Conservation (phyloP, 1,140 invertebrate genomes). For the Cylas formicarius region DNA sequence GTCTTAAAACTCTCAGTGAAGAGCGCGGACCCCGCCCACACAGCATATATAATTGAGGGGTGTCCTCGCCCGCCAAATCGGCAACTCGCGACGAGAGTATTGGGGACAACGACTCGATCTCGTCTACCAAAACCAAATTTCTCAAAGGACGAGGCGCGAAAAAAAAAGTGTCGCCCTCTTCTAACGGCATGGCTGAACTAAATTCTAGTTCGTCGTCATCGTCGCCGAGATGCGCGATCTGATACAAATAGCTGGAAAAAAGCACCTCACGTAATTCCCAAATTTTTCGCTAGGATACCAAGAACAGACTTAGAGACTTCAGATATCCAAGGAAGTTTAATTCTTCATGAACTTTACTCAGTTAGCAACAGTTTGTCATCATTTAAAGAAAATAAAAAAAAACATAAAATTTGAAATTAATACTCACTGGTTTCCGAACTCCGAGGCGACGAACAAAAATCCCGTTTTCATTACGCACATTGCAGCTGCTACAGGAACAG, state of each 20-base stretch:
- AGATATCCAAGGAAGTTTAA: conserved; percentile 12
- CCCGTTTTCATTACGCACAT: conserved; percentile 99
- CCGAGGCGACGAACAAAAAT: conserved; percentile 96
- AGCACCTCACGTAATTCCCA: not conserved
- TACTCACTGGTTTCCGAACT: conserved; percentile 99
- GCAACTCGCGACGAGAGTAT: conserved; percentile 80
- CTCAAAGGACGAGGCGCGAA: conserved; percentile 90
- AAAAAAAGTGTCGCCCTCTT: conserved; percentile 99
- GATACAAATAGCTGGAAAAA: conserved; percentile 81
- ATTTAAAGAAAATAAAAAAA: conserved; percentile 7
- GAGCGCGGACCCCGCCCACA: conserved; percentile 94
- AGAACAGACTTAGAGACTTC: conserved; percentile 5
- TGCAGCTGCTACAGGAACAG: conserved; percentile 89
- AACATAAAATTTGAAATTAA: conserved; percentile 2
- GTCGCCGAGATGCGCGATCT: conserved; percentile 98
- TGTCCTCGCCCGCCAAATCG: conserved; percentile 93
- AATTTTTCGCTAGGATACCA: not conserved
- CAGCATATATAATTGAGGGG: conserved; percentile 93
- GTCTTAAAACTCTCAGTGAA: conserved; percentile 84
- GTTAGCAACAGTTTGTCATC: conserved; percentile 8
- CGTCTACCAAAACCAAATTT: conserved; percentile 96
- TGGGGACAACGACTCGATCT: conserved; percentile 94
- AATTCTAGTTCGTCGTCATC: conserved; percentile 99
- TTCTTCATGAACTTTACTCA: conserved; percentile 4
- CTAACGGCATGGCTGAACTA: conserved; percentile 94